Conservation (phyloP, 2,797 vertebrate genomes). For the Xenopus petersii region DNA sequence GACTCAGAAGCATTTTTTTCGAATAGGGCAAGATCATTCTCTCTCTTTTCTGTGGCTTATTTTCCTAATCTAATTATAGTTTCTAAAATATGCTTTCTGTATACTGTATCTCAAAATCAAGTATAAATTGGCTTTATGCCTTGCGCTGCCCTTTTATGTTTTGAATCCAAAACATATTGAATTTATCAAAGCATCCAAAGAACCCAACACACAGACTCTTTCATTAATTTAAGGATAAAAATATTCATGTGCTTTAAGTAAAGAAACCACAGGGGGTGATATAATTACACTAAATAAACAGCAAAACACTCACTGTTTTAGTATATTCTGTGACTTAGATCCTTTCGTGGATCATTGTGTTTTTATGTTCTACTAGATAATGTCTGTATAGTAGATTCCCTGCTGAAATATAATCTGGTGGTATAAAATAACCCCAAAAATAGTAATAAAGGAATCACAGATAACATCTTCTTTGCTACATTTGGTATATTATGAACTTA, state of each 20-base stretch:
- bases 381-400: not conserved
- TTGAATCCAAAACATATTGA: not conserved
- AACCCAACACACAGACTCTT: not conserved
- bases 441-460: too few species aligned
- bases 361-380: not conserved
- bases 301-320: not conserved
- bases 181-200: not conserved
- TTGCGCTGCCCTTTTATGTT: not conserved
- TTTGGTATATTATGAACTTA: too few species aligned
- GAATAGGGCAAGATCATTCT: too few species aligned
- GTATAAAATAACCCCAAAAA: too few species aligned
- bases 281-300: not conserved
- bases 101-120: too few species aligned
- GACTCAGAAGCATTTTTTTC: too few species aligned
- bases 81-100: too few species aligned
- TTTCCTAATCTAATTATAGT: too few species aligned
- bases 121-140: not conserved
- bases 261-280: constrained; percentile 1
- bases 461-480: too few species aligned
- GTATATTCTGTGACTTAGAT: not conserved
- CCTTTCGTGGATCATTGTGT: not conserved
- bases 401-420: too few species aligned
- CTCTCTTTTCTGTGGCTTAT: too few species aligned
- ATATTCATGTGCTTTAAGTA: not conserved
- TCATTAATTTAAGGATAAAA: not conserved